Evolutionary conservation across 2,888 invertebrate species (phyloP), one percentile per base, ranked within the genome.

Genomic region (Lutraria lutraria): DNA sequence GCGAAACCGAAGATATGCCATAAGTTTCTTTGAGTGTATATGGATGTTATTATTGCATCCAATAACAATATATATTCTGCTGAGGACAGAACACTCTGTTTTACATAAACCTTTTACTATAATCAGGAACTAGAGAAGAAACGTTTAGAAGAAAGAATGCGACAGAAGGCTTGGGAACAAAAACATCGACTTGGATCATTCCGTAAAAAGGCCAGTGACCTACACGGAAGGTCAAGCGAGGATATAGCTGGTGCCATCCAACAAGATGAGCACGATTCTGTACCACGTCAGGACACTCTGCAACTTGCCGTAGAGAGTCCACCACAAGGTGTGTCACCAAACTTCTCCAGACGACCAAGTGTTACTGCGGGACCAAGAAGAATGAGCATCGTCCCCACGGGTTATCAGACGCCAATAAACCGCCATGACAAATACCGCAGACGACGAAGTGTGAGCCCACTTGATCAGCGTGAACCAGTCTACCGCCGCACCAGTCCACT

Each of bases 151-250:
- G 96, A 96, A 88, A 91, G 96, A 82, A 93, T 95, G 92, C 94
- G 96, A 72, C 96, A 96, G 92, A 95, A 96, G 86, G 94, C 95
- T 16, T 96, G 96, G 96, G 96, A 96, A 88, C 95, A 96, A 91
- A 95, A 95, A 88, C 95, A 96, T 90, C 93, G 95, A 12, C 92
- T 96, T 76, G 94, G 95, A 52, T 95, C 95, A 54, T 95, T 95
- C 93, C 92, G 95, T 12, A 91, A 95, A 10, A 94, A 94, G 56
- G 94, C 95, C 10, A 93, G 93, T 87, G 76, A 76, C 63, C 90
- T 95, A 19, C 95, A 95, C 0, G 93, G 92, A 0, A 94, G 94
- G 34, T 85, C 91, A 15, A 83, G 85, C 12, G 90, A 92, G 25
- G 95, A 95, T 31, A 90, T 91, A 13, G 72, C 93, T 21, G 92